Base-by-base conservation (phyloP, 2,113 vertebrate genomes). In the Oncorhynchus tshawytscha region DNA sequence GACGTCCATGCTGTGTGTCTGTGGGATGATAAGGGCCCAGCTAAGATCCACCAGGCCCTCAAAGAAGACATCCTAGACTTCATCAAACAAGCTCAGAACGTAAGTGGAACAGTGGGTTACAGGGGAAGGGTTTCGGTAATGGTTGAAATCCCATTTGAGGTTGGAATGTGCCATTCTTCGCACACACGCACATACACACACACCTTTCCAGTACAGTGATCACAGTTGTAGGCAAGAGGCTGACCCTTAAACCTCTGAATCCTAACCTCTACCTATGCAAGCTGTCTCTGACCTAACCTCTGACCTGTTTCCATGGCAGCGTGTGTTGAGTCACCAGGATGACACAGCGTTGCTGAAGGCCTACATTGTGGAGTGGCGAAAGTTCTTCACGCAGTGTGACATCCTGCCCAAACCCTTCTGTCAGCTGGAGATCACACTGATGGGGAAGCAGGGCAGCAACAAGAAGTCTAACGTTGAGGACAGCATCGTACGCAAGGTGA, bases 61-160 rank as follows among this genome's bases (percentile, higher is more conserved):
- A 99, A 99, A 92, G 98, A 99, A 91, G 97, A 99, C 89, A 99
- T 99, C 82, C 93, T 99, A 91, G 98, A 99, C 84, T 99, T 99
- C 92, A 99, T 99, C 90, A 99, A 99, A 92, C 98, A 99, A 95
- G 98, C 97, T 86, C 98, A 99, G 91, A 97, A 97, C 76, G 96
- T 99, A 94, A 96, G 96, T 69, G 66, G 4, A 7, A 34, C 9
- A 18, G 29, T 68, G 64, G 16, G 66, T 68, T 16, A 7, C 62
- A 64, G 39, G 39, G 39, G 39, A 45, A 11, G 9, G 39, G 39
- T 45, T 45, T 45, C 9, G 2, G 39, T 45, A 45, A 45, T 11
- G 39, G 39, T 45, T 45, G 9, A 9, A 45, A 45, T 45, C 16
- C 16, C 4, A 54, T 54, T 18, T 15, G 51, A 54, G 51, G 5